Conservation (phyloP, 1,140 invertebrate genomes). For the Cylas formicarius region DNA sequence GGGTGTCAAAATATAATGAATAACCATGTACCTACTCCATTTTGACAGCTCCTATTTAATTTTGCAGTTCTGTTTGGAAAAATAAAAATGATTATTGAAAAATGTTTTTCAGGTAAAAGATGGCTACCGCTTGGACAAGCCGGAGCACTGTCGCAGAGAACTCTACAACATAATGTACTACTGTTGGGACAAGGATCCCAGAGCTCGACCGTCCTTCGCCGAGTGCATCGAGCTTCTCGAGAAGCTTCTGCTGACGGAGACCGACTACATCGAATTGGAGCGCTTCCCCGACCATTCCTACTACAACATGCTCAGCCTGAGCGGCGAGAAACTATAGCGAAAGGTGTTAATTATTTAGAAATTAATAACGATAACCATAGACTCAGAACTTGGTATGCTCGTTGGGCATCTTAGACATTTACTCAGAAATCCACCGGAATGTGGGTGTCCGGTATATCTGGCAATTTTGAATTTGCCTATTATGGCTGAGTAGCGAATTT, state of each 20-base stretch:
- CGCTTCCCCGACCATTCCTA: constrained; percentile 90
- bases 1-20: too few species aligned
- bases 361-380: too few species aligned
- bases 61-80: too few species aligned
- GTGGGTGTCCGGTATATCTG: too few species aligned
- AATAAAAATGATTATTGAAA: too few species aligned
- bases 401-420: too few species aligned
- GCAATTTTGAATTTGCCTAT: too few species aligned
- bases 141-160: constrained; percentile 80
- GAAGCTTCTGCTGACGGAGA: constrained; percentile 75
- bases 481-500: too few species aligned
- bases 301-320: constrained; percentile 82
- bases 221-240: constrained; percentile 75
- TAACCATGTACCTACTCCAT: too few species aligned
- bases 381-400: too few species aligned
- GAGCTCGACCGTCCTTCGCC: constrained; percentile 66
- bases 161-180: constrained; percentile 93
- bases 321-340: constrained; percentile 65
- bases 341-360: constrained; percentile 1
- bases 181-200: constrained; percentile 80
- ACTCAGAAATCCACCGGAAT: too few species aligned
- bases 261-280: constrained; percentile 88
- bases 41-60: too few species aligned
- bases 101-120: constrained; percentile 58
- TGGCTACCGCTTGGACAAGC: constrained; percentile 78